phyloP scores from a whole-genome alignment of 2,888 invertebrate species.

The Ctena decussata region DNA sequence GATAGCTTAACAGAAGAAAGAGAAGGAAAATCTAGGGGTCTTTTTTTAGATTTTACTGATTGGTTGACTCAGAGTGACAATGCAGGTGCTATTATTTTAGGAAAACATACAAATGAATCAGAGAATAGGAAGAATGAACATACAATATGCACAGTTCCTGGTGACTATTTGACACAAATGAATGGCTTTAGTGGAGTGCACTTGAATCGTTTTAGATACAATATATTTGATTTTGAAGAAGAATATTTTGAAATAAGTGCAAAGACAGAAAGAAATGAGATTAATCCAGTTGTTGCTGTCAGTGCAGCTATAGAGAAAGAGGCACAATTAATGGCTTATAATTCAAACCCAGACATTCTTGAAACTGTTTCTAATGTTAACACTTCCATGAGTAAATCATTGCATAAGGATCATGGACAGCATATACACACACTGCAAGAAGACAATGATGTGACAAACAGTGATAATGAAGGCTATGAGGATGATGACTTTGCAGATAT shows the following conservation, averaged over 20 bases:
- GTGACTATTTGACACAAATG: background rate
- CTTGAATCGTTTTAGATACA: background rate
- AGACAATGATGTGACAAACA: background rate
- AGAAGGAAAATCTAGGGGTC: background rate
- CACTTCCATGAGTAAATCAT: background rate
- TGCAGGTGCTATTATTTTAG: no score
- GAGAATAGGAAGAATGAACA: no score
- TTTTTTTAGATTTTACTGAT: background rate
- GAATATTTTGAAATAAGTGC: background rate
- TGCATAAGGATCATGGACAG: background rate
- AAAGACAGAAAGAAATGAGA: background rate
- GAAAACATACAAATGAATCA: no score
- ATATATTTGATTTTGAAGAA: background rate
- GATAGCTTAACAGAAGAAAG: background rate
- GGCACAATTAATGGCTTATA: no score
- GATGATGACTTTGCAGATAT: slow-evolving; percentile 2
- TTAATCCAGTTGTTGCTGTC: background rate
- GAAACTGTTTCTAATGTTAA: background rate
- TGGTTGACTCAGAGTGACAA: no score
- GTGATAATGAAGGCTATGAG: background rate
- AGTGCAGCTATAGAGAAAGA: background rate
- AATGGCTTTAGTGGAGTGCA: background rate
- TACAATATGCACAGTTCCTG: background rate
- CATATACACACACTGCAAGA: background rate
- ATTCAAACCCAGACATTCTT: background rate